Evolutionary conservation across 2,888 invertebrate genomes (phyloP), one percentile per base, ranked within the genome.

Genomic region (Atrina japonica): DNA sequence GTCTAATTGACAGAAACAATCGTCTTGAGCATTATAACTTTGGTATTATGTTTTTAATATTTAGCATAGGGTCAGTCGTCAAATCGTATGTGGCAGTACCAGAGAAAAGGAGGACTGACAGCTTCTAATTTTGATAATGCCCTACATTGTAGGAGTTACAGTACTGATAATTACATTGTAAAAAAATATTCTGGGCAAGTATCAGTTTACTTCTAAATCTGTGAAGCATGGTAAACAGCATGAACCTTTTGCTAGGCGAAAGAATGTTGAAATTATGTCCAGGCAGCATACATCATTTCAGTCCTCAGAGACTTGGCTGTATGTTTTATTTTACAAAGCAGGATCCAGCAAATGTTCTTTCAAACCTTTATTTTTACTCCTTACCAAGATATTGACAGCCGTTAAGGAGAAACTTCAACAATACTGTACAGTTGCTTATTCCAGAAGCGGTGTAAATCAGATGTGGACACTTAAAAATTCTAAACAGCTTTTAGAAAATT

Each of bases 141-240:
- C 18, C 23, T 35, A 29, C 61, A 61, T 29, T 61, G 49, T 25
- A 61, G 49, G 23, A 49, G 61, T 11, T n/a, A 47, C 35, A 49
- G 21, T 25, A 25, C 49, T n/a, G 61, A 61, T 14, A 61, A 61
- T 47, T 61, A 49, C 35, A 61, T 61, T 61, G 61, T 61, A 16
- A n/a, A 61, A 47, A 21, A 47, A 16, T 49, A 27, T 47, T 14
- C 27, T 61, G 23, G 61, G 61, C 16, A n/a, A 61, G 21, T 47
- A 47, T 16, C 49, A 61, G 7, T 61, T 61, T 47, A 61, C 61
- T 14, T 47, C 49, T 18, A 43, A 40, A 30, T 47, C 61, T 18
- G 23, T 47, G 9, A 30, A 60, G 30, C 25, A 60, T 45, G 60
- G 60, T 14, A 60, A 23, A 47, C 14, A 11, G 27, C 43, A 60